Conservation (phyloP, 2,888 invertebrate species). For the Tenthredo distinguenda region DNA sequence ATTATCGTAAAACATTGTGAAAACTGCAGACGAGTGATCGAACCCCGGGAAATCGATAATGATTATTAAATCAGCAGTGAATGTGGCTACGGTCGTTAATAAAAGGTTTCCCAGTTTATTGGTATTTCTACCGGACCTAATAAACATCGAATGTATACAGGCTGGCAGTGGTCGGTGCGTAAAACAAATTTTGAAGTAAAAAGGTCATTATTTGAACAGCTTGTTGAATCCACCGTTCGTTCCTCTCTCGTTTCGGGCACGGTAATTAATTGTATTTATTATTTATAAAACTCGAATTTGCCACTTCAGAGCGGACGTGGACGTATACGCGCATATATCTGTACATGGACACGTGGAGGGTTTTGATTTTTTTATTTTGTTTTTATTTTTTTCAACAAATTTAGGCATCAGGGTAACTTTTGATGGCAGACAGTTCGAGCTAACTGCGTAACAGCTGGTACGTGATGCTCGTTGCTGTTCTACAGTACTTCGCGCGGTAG, state of each 20-base stretch:
- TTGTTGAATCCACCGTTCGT: neutral
- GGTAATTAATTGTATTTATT: slow-evolving; percentile 2
- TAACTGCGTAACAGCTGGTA: slow-evolving; percentile 40
- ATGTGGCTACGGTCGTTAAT: neutral
- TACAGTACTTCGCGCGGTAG: slow-evolving; percentile 20
- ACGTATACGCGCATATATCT: neutral
- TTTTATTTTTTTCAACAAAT: neutral
- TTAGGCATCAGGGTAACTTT: neutral
- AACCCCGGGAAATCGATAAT: neutral
- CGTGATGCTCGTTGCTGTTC: slow-evolving; percentile 34
- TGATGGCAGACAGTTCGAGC: neutral
- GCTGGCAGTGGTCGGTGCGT: neutral
- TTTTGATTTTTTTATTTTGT: neutral
- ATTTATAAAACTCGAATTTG: neutral
- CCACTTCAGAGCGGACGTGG: no score
- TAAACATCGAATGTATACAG: neutral
- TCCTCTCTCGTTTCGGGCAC: neutral
- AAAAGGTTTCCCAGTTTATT: neutral
- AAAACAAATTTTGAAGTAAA: neutral
- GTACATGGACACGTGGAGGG: neutral
- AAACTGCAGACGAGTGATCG: neutral
- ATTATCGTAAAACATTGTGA: neutral
- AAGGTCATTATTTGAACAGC: neutral
- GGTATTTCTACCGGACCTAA: neutral
- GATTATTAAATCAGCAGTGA: neutral